Conservation (phyloP, 2,113 vertebrate genomes). For the Drymodes brunneopygia region DNA sequence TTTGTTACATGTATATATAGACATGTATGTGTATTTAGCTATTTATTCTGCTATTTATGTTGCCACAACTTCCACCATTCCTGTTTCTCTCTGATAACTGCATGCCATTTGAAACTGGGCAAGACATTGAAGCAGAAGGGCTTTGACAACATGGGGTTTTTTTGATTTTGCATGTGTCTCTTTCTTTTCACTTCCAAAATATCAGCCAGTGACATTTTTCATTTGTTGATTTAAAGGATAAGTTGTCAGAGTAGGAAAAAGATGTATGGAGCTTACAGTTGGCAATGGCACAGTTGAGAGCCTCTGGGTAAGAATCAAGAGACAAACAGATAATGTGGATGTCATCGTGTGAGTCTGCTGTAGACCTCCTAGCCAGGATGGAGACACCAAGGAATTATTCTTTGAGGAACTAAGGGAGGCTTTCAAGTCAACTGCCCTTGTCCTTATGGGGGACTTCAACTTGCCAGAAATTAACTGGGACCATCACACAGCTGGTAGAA, state of each 20-base stretch:
- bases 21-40: background rate
- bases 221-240: background rate
- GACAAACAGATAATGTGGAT: background rate
- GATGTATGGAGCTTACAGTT: background rate
- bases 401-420: background rate
- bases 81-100: background rate
- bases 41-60: background rate
- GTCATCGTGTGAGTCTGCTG: background rate
- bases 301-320: background rate
- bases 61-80: background rate
- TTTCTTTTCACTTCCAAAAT: background rate
- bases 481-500: background rate
- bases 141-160: background rate
- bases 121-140: background rate
- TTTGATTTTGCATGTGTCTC: background rate
- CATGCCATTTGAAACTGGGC: background rate
- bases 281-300: background rate
- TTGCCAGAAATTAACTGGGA: background rate
- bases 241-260: background rate
- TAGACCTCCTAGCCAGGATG: background rate
- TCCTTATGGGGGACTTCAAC: background rate
- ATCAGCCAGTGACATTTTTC: background rate
- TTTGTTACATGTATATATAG: background rate
- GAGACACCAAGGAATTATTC: fast-evolving
- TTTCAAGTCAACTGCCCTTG: background rate